phyloP scores from a whole-genome alignment of 2,113 vertebrate genomes.

The Willisornis vidua region DNA sequence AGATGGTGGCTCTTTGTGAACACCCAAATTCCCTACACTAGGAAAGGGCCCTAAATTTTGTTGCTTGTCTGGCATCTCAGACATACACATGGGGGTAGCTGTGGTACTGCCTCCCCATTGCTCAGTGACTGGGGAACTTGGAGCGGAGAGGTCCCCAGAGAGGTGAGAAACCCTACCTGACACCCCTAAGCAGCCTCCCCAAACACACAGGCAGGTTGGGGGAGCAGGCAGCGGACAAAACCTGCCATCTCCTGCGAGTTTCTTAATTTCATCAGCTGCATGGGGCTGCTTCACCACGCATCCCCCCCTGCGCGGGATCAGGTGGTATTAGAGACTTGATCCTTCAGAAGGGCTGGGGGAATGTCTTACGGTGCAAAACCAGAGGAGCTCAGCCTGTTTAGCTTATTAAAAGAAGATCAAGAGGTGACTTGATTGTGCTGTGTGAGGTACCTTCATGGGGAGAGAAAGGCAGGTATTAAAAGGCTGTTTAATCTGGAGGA shows the following conservation, averaged over 20 bases:
- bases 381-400: constrained; percentile 44
- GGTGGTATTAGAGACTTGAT: neutral
- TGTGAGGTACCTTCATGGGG: neutral
- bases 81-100: neutral
- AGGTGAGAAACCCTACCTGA: accelerated
- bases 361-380: neutral
- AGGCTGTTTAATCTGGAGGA: constrained; percentile 33
- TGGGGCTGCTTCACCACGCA: neutral
- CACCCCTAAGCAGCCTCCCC: neutral
- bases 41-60: neutral
- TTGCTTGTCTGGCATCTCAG: accelerated
- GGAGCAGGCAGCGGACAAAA: neutral
- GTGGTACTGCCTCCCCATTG: neutral
- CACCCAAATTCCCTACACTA: neutral
- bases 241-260: accelerated
- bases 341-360: constrained; percentile 13
- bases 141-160: accelerated
- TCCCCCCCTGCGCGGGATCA: neutral
- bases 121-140: neutral
- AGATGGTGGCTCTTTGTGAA: neutral
- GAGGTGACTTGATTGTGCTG: constrained; percentile 50
- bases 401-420: constrained; percentile 57
- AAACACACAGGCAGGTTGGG: neutral
- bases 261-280: neutral
- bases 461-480: constrained; percentile 48